Evolutionary conservation across 2,797 vertebrate species (phyloP).

Genomic region (Tenualosa ilisha): DNA sequence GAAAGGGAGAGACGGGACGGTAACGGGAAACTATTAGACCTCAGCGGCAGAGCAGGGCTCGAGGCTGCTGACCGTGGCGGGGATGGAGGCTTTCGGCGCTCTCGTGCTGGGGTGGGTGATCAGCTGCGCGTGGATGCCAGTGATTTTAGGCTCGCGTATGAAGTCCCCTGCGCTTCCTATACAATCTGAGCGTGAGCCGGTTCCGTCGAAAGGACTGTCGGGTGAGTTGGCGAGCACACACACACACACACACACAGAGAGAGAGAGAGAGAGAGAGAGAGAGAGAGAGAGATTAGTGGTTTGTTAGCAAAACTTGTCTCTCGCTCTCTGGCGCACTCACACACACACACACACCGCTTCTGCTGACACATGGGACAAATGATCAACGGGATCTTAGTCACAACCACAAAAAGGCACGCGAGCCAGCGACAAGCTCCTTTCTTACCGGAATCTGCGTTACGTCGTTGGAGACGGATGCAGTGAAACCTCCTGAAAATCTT

Average conservation of each 20-base stretch:
- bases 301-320: too few species aligned
- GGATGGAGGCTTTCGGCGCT: slow-evolving; percentile 67
- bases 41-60: background rate
- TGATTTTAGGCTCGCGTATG: slow-evolving; percentile 69
- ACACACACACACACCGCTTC: background rate
- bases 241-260: background rate
- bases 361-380: background rate
- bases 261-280: too few species aligned
- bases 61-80: slow-evolving; percentile 25
- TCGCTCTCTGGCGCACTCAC: background rate
- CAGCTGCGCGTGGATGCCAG: slow-evolving; percentile 71
- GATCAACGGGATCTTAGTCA: background rate
- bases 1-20: background rate
- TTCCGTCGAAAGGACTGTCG: slow-evolving; percentile 82
- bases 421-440: background rate
- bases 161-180: slow-evolving; percentile 86
- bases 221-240: slow-evolving; percentile 69
- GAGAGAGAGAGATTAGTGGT: too few species aligned
- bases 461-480: background rate
- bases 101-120: slow-evolving; percentile 67
- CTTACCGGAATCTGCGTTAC: background rate
- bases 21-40: background rate
- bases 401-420: background rate
- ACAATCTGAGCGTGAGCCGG: slow-evolving; percentile 86
- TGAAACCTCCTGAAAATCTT: background rate